Evolutionary conservation across 2,888 invertebrate species (phyloP), one percentile per base, ranked within the genome.

Genomic region (Lasioglossum lativentre): DNA sequence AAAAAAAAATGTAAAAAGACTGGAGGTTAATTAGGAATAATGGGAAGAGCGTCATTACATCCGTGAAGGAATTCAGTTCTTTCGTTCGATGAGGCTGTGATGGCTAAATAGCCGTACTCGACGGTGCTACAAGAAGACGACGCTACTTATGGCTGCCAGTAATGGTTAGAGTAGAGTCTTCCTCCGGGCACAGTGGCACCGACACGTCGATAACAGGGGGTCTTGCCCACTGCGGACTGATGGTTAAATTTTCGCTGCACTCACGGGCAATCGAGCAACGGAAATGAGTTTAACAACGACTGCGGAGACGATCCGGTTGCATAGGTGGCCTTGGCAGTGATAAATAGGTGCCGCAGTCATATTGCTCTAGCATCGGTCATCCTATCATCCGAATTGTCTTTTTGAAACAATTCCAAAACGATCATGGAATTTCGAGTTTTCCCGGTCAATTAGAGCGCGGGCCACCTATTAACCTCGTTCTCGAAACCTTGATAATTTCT

Each of bases 281-380:
- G 90, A 90, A 90, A 90, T 90, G 90, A 85, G 89, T 90, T 90
- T 87, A 90, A 90, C 90, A 89, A 90, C 85, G 90, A 81, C 86
- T 85, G 81, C 78, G 75, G 90, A 88, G 85, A 83, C 85, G 83
- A 86, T 90, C 85, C 82, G 86, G 89, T 86, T 86, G 87, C 86
- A 89, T 86, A 90, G 88, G 74, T 86, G 89, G 86, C 90, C 90
- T 90, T 90, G 90, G 81, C 90, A 90, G 83, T 90, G 90, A 90
- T 82, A 82, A 82, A 88, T 90, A 84, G 85, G 82, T 79, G 74
- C 66, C 72, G 80, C 74, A 70, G 70, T 81, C 34, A 47, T 34
- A 34, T 70, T 30, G 66, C 68, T 40, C 68, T 68, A 68, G 38
- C 78, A 47, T 66, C 52, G 14, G 71, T 63, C 68, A 68, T 68